Evolutionary conservation across 2,113 vertebrate species (phyloP), one percentile per base, ranked within the genome.

Genomic region (Cochlearius cochlearius): DNA sequence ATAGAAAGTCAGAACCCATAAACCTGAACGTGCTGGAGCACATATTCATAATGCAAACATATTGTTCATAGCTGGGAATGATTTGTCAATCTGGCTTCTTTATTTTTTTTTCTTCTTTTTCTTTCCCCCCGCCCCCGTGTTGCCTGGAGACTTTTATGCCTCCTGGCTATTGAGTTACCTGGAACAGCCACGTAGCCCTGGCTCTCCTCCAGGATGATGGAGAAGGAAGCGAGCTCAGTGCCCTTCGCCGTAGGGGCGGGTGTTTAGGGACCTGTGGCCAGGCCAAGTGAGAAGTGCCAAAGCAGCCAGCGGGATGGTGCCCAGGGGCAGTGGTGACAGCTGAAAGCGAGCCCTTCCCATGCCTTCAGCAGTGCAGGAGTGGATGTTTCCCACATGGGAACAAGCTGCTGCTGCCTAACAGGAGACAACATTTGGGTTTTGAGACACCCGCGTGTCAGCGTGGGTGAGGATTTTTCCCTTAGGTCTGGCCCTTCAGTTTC

Each of bases 131-230:
- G 8, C 16, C 23, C 6, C 9, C 15, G 2, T 74, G 20, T 97
- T 97, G 82, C 92, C 79, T 90, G 68, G 88, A 86, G 43, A 90
- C 92, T 75, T 75, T n/a, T 50, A 17, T 79, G 36, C 68, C 69
- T 94, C 36, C 74, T 95, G 66, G 66, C 90, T 73, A 1, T 30
- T 69, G 56, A 64, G 49, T 93, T 95, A 93, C 82, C 62, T 86
- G 82, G 79, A 97, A 71, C 39, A 77, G 78, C 5, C 3, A 1
- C 45, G 5, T 22, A 23, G 9, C 69, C 25, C 63, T 96, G 92
- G 90, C 72, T 82, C 6, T 62, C 32, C 49, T 97, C 92, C 95
- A 95, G 90, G 63, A 58, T 60, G 50, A 21, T 74, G 62, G 79
- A 91, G 88, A 90, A 95, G 71, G 63, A 86, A 82, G n/a, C 4